Base-by-base conservation (phyloP, 2,888 invertebrate species). In the Blastobasis lacticolella region DNA sequence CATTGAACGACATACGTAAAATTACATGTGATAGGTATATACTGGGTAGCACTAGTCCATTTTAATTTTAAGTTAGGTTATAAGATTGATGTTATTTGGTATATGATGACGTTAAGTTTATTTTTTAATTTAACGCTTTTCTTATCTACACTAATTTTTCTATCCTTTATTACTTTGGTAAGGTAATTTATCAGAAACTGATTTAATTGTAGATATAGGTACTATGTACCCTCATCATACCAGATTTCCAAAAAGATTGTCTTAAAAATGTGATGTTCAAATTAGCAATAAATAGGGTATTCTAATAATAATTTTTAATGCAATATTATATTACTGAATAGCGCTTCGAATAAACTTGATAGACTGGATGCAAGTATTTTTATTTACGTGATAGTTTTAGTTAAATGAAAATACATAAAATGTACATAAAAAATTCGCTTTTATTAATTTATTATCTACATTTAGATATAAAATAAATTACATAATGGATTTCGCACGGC, bases 381-480 rank as follows among this genome's bases (percentile, higher is more conserved):
- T 49, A 52, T 58, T 53, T 48, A 10, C 42, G 54, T 46, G 23
- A 46, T 55, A 55, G 46, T 48, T 38, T 57, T 10, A 9, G 40
- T 5, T 40, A 44, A 53, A 57, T 55, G 50, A 53, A 62, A 61
- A 61, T 55, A 57, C 57, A 52, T 51, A 45, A 44, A 55, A 64
- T 71, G 69, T 87, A 85, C 83, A 86, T 87, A 86, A 81, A 87
- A 85, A 86, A 83, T 80, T 86, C 73, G 71, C 69, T 88, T 87
- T 42, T 42, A 42, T 42, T n/a, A 6, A n/a, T 42, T 42, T 10
- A 75, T 79, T 84, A 88, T 87, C 88, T 88, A 88, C 87, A 88
- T 76, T 85, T 85, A 86, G 80, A 83, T 85, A 86, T 88, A 86
- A 87, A 87, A 86, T 87, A 87, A 86, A 87, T 87, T 88, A 88